These are phyloP conservation scores for Papilio aristodemus DNA, from an alignment of 1,140 invertebrate genomes.

Conservation along the genomic window DNA sequence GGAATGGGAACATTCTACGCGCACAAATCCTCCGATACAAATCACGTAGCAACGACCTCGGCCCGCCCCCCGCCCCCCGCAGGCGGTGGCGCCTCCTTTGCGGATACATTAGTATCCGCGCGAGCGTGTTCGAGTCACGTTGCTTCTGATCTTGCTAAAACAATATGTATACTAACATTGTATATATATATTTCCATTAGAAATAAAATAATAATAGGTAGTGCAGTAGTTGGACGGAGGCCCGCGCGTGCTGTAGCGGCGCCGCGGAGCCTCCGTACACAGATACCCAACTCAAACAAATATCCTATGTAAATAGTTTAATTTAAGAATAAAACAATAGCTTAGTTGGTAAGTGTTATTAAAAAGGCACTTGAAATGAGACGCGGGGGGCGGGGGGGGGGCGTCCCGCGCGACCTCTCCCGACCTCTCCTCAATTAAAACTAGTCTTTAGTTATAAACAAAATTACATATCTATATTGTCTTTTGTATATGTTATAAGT, in stretches of 20 bases:
- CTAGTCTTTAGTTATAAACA: too few species aligned
- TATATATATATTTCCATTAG: not conserved
- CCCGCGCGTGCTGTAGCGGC: too few species aligned
- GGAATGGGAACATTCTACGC: too few species aligned
- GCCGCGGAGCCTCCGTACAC: too few species aligned
- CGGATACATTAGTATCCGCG: not conserved
- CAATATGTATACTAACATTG: not conserved
- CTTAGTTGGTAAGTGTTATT: not conserved
- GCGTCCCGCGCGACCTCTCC: too few species aligned
- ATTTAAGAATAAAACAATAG: too few species aligned
- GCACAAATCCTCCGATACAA: too few species aligned
- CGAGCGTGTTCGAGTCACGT: not conserved
- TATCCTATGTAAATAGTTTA: not conserved
- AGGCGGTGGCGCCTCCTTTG: not conserved
- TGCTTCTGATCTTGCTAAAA: not conserved
- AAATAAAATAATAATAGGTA: slow-evolving; percentile 7
- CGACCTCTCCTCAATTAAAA: too few species aligned
- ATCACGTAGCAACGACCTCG: not conserved
- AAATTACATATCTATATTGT: too few species aligned
- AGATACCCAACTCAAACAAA: not conserved
- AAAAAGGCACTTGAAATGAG: slow-evolving; percentile 25
- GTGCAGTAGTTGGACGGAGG: not conserved
- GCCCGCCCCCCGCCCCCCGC: not conserved
- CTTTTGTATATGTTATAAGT: slow-evolving; percentile 5
- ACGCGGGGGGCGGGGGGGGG: too few species aligned